These are phyloP conservation scores for Reticulitermes speratus DNA, from an alignment of 1,140 invertebrate species.

Conservation along the genomic window DNA sequence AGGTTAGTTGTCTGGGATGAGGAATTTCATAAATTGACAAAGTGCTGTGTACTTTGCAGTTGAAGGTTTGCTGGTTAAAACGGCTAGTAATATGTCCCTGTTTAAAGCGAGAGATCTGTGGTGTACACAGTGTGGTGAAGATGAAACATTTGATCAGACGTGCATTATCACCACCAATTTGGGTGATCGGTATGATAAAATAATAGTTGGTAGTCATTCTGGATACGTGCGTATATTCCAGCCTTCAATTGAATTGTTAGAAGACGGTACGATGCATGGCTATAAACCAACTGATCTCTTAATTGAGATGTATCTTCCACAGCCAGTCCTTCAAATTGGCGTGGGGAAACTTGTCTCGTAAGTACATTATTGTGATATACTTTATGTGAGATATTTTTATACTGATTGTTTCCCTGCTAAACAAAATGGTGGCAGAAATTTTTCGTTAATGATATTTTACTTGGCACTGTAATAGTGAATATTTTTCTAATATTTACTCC, in stretches of 20 bases:
- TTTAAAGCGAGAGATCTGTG: constrained; percentile 27
- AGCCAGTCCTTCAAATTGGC: constrained; percentile 21
- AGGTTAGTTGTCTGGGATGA: too few relatives aligned
- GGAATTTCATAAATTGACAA: too few relatives aligned
- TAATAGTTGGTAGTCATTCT: constrained; percentile 28
- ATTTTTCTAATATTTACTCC: too few relatives aligned
- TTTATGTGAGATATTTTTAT: neutral
- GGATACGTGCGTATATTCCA: constrained; percentile 23
- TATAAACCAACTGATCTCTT: constrained; percentile 22
- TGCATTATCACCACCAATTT: neutral
- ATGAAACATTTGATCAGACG: constrained; percentile 21
- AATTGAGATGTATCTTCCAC: constrained; percentile 13
- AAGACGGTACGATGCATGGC: neutral
- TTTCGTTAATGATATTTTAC: too few relatives aligned
- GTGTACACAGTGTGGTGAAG: constrained; percentile 14
- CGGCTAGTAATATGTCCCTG: constrained; percentile 3
- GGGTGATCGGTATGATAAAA: constrained; percentile 17
- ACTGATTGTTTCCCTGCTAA: too few relatives aligned
- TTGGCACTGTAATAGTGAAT: too few relatives aligned
- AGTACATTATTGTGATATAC: neutral
- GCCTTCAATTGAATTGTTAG: neutral
- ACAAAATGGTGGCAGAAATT: too few relatives aligned
- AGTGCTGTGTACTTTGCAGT: neutral
- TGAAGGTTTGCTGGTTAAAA: neutral
- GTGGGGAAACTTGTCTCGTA: constrained; percentile 30